Evolutionary conservation across 1,140 invertebrate species (phyloP).

Genomic region (Augochlora pura): DNA sequence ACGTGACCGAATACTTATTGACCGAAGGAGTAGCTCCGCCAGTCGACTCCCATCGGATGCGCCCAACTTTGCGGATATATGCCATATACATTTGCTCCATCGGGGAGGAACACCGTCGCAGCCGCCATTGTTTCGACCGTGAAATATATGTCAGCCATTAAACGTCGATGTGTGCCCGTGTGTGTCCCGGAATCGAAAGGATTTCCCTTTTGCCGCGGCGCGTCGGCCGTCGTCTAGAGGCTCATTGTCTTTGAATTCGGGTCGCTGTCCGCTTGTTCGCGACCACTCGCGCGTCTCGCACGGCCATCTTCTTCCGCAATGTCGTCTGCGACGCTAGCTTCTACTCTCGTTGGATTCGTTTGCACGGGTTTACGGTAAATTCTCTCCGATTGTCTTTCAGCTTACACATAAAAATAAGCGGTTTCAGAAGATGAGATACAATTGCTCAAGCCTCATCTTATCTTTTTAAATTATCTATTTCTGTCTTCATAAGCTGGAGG

Average conservation of each 20-base stretch:
- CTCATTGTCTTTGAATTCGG: conserved; percentile 60
- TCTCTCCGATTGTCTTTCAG: no score
- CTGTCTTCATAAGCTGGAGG: no score
- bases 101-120: not conserved
- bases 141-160: conserved; percentile 57
- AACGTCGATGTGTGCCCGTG: conserved; percentile 24
- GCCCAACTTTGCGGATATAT: conserved; percentile 6
- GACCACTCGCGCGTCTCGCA: no score
- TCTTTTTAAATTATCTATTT: no score
- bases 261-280: conserved; percentile 19
- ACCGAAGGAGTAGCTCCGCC: not conserved
- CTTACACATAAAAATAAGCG: no score
- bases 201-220: conserved; percentile 45
- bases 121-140: conserved; percentile 37
- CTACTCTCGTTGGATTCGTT: not conserved
- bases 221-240: conserved; percentile 22
- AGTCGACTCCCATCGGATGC: not conserved
- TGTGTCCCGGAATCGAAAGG: conserved; percentile 43
- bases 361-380: not conserved
- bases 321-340: not conserved
- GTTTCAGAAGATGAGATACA: no score
- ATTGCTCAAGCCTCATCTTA: no score
- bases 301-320: not conserved
- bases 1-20: no score
- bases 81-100: conserved; percentile 26